Conservation (phyloP, 2,888 invertebrate genomes). For the Amorpha juglandis region DNA sequence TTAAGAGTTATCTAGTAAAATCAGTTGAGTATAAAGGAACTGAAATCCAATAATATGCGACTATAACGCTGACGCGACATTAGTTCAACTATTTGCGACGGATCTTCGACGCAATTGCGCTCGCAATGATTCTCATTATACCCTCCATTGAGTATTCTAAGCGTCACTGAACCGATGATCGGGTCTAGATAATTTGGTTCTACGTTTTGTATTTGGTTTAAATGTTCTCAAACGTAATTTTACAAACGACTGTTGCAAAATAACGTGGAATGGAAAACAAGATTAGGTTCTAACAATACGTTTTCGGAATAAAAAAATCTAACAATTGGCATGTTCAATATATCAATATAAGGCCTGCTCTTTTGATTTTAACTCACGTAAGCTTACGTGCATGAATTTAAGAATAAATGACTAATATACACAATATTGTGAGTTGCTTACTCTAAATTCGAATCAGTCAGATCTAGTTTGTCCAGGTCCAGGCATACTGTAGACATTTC, state of each 20-base stretch:
- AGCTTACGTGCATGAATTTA: too few species aligned
- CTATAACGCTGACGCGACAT: constrained; percentile 20
- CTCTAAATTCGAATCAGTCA: too few species aligned
- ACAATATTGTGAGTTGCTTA: too few species aligned
- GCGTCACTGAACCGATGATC: constrained; percentile 21
- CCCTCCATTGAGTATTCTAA: constrained; percentile 22
- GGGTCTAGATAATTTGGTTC: constrained; percentile 12
- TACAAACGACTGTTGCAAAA: background rate
- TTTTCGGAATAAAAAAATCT: too few species aligned
- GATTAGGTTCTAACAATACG: too few species aligned
- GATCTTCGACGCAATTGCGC: constrained; percentile 21
- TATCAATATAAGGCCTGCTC: too few species aligned
- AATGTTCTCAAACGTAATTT: background rate
- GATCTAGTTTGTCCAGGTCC: too few species aligned
- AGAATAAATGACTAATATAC: too few species aligned
- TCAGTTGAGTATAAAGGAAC: background rate
- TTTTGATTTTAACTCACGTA: too few species aligned
- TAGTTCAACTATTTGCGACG: constrained; percentile 23
- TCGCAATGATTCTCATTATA: constrained; percentile 24
- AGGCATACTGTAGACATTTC: too few species aligned
- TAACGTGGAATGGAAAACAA: background rate
- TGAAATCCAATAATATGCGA: constrained; percentile 16
- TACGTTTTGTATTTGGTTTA: constrained; percentile 8
- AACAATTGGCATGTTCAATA: too few species aligned
- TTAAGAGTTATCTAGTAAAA: constrained; percentile 1